Percentiles rank a stretch among this genome's conserved stretches.
These are phyloP conservation scores for Moxostoma hubbsi DNA, from an alignment of 2,797 vertebrate genomes.

Conservation along the genomic window DNA sequence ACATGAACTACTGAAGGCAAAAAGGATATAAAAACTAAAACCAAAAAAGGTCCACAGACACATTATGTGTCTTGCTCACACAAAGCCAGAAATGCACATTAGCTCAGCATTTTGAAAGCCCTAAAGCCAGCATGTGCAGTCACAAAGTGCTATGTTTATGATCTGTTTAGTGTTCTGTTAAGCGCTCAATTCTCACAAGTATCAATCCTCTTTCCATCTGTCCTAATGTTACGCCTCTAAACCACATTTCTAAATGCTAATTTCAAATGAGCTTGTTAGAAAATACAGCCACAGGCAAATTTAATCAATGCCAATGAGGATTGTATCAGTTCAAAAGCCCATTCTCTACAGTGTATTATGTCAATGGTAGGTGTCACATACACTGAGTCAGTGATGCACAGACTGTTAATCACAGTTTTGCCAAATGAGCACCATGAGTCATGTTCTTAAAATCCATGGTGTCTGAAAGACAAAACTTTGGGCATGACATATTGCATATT, in stretches of 20 bases:
- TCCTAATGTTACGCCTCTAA: not conserved
- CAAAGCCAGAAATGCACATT: constrained; percentile 32
- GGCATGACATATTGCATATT: too few species aligned
- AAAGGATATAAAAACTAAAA: not conserved
- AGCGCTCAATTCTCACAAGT: not conserved
- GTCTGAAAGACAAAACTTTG: not conserved
- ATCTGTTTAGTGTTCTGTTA: constrained; percentile 8
- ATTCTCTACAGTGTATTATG: too few species aligned
- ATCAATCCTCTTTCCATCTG: not conserved
- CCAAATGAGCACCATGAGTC: not conserved
- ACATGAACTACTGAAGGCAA: too few species aligned
- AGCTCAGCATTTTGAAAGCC: not conserved
- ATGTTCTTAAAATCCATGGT: not conserved
- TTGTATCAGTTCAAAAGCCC: constrained; percentile 1
- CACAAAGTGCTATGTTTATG: not conserved
- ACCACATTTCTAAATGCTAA: not conserved
- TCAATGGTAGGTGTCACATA: not conserved
- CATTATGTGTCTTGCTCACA: not conserved
- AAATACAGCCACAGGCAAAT: not conserved
- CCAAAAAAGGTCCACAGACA: not conserved
- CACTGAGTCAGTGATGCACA: not conserved
- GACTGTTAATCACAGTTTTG: not conserved
- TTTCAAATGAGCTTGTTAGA: not conserved
- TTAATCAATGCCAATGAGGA: not conserved
- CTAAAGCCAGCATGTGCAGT: not conserved